Base-by-base conservation (phyloP, 1,140 invertebrate genomes). In the Drosophila littoralis region DNA sequence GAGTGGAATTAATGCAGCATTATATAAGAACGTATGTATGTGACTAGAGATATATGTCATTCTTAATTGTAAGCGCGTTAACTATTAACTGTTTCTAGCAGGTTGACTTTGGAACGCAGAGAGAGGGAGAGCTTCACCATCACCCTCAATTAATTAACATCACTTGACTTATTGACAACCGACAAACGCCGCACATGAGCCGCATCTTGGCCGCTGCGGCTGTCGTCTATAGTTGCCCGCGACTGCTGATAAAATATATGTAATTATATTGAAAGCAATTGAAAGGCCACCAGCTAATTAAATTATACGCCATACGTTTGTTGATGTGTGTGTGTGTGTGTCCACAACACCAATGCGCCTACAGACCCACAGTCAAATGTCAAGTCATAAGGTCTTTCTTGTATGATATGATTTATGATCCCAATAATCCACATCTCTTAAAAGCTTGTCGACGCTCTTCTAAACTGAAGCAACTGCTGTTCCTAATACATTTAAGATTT, bases 111-210 rank as follows among this genome's bases (percentile, higher is more conserved):
- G 55, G 68, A 17, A 48, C 15, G 9, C 79, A 83, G 61, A 71
- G 58, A 63, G n/a, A 46, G 45, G 22, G 45, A 38, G 36, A 72
- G 15, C 50, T 86, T 70, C 43, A 69, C 68, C 88, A 86, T 86
- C 76, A 75, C 65, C 61, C 77, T 72, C 77, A 84, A 89, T 89
- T 89, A 89, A 89, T 89, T 89, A 89, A 89, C 70, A 84, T 89
- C 84, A 89, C 81, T 89, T 89, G 84, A 89, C 84, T 89, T 89
- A 89, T 89, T 89, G 84, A 89, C 84, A 89, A 72, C 46, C 40
- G 40, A 55, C 22, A 65, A 59, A 45, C 15, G 63, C 42, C 66
- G 54, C 54, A 46, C 65, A 79, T 66, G 65, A 65, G 68, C 68
- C 54, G 60, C 58, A 48, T 60, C 42, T 46, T 48, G 28, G 48